Base-by-base conservation (phyloP, 2,113 vertebrate genomes). In the Archilochus colubris region DNA sequence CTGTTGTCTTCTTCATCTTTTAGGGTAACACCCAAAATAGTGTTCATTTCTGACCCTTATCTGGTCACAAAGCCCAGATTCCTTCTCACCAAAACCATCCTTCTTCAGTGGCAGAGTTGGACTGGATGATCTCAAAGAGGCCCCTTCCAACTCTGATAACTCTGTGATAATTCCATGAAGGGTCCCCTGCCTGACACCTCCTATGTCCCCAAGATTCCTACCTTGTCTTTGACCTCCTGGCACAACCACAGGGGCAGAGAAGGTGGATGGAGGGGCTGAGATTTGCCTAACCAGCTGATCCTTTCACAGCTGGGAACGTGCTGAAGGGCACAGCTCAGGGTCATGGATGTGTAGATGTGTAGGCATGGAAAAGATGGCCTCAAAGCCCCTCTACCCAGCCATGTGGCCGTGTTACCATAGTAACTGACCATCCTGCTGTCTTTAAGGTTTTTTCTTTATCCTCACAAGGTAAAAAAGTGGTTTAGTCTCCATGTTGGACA, bases 261-360 rank as follows among this genome's bases (percentile, higher is more conserved):
- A 81, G 16, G 31, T 22, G 44, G 22, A 14, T 12, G 18, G n/a
- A 64, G 20, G 48, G 46, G 12, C 25, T 78, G 69, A 59, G 55
- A 13, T 5, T 13, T 24, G 24, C 28, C 9, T 18, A 74, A 31
- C 21, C 33, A 86, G 40, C 4, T 8, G 31, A n/a, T 75, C 21
- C 40, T 66, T 61, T 30, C 61, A n/a, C 24, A 69, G 28, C 67
- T 48, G 28, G n/a, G 31, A 8, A 12, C 4, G 0, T 14, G 40
- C 15, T 31, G 20, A 63, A 44, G 33, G 30, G 8, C 21, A 62
- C 16, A 21, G 36, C 10, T 44, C 23, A 17, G 12, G 21, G 51
- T 27, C 38, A 31, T 0, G 4, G 36, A 59, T 3, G 16, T 0
- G 2, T 21, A 20, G n/a, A 78, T 40, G 53, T 3, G 4, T 18